phyloP scores from a whole-genome alignment of 2,113 vertebrate genomes.

The Ailurus styani region DNA sequence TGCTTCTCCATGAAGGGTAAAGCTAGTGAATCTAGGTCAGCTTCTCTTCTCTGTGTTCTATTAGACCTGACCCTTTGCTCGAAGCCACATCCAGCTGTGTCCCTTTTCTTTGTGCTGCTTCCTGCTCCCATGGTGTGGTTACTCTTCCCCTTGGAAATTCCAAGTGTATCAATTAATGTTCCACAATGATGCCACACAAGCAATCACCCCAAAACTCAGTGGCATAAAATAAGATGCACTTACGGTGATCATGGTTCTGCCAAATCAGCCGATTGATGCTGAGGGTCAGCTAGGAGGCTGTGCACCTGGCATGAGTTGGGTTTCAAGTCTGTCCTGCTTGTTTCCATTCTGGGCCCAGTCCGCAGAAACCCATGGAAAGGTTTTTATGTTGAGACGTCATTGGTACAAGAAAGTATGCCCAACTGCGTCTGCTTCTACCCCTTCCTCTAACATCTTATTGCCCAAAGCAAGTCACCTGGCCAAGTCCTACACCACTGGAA shows the following conservation, averaged over 20 bases:
- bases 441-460: neutral
- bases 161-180: neutral
- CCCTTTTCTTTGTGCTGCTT: neutral
- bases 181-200: neutral
- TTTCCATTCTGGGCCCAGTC: neutral
- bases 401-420: too few relatives aligned
- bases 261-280: too few relatives aligned
- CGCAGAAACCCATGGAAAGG: neutral
- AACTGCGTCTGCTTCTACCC: neutral
- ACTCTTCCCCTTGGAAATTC: neutral
- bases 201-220: neutral
- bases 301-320: neutral
- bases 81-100: neutral
- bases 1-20: neutral
- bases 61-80: neutral
- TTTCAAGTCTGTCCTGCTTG: fast-evolving
- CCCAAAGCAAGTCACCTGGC: neutral
- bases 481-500: neutral
- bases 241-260: neutral
- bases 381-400: neutral
- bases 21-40: neutral
- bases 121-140: too few relatives aligned
- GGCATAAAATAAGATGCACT: neutral
- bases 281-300: neutral
- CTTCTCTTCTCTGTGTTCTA: neutral